Base-by-base conservation (phyloP, 2,888 invertebrate genomes). In the Sclerodermus sp. region DNA sequence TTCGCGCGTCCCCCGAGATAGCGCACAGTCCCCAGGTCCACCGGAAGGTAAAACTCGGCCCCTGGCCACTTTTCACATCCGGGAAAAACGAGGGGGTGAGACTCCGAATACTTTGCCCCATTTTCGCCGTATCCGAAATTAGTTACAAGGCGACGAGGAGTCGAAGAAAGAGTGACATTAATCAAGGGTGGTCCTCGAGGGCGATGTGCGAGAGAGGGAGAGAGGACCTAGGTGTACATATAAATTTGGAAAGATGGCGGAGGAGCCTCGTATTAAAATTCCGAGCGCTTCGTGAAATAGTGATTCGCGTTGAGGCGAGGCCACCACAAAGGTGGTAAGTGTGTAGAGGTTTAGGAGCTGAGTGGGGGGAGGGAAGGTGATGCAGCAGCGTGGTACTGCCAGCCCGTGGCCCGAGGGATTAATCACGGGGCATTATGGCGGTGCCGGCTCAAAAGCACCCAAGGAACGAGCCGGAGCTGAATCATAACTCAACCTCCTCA, bases 381-480 rank as follows among this genome's bases (percentile, higher is more conserved):
- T 58, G 62, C 60, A 58, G 58, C 57, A 60, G 56, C 53, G 53
- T 57, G 53, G 53, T 51, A 56, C 61, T 55, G 58, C 53, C 13
- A 34, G 34, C 55, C 55, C 62, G 55, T 64, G 62, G 62, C 73
- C 67, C 64, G 58, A 62, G 68, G 73, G 74, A 74, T 74, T 73
- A 74, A 74, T 74, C 73, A 73, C 71, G 64, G 64, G 62, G 70
- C 68, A 73, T 73, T 74, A 73, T 69, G 65, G 68, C 67, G 64
- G 60, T 63, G 64, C 60, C 59, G 62, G 61, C 64, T 73, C 73
- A 71, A 72, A 74, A 70, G 71, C 70, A 60, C 60, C 65, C 58
- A 60, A 62, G 65, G 60, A 60, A 58, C 53, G 55, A 61, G 43
- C 50, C 38, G 47, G 23, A 34, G 57, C 49, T 54, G 61, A 71